These are phyloP conservation scores for Egretta garzetta DNA, from an alignment of 2,113 vertebrate genomes.

Conservation along the genomic window DNA sequence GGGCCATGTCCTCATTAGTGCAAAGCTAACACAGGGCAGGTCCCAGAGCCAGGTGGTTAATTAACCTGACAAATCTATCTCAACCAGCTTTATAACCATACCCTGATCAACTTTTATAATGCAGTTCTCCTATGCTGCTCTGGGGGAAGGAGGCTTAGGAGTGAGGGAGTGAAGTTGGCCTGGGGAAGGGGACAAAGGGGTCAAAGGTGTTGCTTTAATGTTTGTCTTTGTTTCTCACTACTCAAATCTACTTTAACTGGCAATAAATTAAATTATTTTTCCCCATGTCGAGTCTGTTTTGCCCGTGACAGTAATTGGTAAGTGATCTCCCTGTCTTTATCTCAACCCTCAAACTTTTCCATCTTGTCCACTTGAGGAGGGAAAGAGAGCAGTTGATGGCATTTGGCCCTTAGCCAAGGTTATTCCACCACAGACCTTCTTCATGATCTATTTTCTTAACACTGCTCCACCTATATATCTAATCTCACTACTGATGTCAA, in stretches of 20 bases:
- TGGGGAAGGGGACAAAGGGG: fast-evolving
- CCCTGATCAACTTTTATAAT: background rate
- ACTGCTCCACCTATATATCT: background rate
- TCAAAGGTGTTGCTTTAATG: fast-evolving
- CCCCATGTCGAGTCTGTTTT: background rate
- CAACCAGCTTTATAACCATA: background rate
- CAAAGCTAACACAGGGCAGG: background rate
- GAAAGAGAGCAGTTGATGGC: background rate
- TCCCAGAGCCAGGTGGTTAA: background rate
- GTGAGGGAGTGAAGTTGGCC: background rate
- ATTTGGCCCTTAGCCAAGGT: background rate
- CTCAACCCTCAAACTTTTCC: background rate
- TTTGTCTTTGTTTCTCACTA: background rate
- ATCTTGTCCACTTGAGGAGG: background rate
- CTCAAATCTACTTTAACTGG: background rate
- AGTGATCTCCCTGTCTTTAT: background rate
- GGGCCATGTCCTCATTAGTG: background rate
- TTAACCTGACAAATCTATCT: background rate
- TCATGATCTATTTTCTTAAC: background rate
- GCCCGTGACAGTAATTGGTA: too few species aligned
- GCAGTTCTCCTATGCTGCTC: fast-evolving
- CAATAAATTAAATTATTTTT: background rate
- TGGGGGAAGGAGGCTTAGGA: background rate
- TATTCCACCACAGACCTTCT: background rate
- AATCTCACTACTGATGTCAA: background rate